These are phyloP conservation scores for Neosilurus hyrtlii DNA, from an alignment of 2,797 vertebrate genomes.

Conservation along the genomic window DNA sequence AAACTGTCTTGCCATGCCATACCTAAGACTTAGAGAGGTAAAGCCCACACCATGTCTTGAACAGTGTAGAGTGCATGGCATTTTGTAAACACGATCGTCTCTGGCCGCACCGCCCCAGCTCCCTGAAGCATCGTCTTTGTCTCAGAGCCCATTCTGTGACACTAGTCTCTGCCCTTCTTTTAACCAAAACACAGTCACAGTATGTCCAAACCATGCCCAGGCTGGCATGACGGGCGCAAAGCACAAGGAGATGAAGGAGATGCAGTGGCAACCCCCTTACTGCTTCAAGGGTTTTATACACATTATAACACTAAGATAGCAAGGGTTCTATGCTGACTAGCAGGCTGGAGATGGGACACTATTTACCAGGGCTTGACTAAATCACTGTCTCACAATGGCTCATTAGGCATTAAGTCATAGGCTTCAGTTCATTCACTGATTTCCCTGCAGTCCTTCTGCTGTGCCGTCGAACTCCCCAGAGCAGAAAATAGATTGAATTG, in stretches of 20 bases:
- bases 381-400: slow-evolving; percentile 32
- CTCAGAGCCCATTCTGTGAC: slow-evolving; percentile 54
- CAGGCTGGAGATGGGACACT: slow-evolving; percentile 25
- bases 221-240: slow-evolving; percentile 62
- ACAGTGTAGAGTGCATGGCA: slow-evolving; percentile 34
- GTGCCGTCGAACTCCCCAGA: background rate
- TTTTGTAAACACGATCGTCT: slow-evolving; percentile 49
- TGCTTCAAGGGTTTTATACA: slow-evolving; percentile 27
- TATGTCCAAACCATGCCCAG: slow-evolving; percentile 48
- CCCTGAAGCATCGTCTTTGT: slow-evolving; percentile 37
- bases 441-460: slow-evolving; percentile 26
- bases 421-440: slow-evolving; percentile 23
- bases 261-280: background rate
- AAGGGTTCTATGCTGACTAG: slow-evolving; percentile 39
- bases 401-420: slow-evolving; percentile 32
- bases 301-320: slow-evolving; percentile 38
- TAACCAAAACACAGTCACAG: slow-evolving; percentile 63
- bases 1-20: slow-evolving; percentile 30
- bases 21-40: slow-evolving; percentile 21
- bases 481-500: slow-evolving; percentile 24
- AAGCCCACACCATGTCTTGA: slow-evolving; percentile 42
- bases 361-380: slow-evolving; percentile 29
- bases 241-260: slow-evolving; percentile 31
- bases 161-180: slow-evolving; percentile 64
- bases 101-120: slow-evolving; percentile 26